Evolutionary conservation across 2,888 invertebrate genomes (phyloP), one percentile per base, ranked within the genome.

Genomic region (Epinotia demarniana): DNA sequence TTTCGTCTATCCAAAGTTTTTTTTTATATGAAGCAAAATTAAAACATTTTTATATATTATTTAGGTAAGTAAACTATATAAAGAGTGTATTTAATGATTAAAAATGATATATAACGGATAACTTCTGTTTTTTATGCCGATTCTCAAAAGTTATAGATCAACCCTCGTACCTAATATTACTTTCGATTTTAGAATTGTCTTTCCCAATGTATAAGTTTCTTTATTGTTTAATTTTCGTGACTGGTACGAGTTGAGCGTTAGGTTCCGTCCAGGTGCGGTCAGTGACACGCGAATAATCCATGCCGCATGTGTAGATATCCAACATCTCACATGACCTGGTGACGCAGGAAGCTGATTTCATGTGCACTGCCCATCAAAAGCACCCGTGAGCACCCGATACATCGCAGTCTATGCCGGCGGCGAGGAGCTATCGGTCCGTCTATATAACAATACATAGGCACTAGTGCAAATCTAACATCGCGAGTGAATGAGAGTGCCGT

Each of bases 351-450:
- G 62, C 23, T 66, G 62, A 68, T 75, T 64, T 71, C 53, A 67
- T 71, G 66, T 64, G 75, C 66, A 71, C 66, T 58, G 55, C 61
- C 19, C 57, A 62, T 75, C 71, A 75, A 72, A 75, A 75, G 61
- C 46, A 67, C 57, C 71, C 71, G 60, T 46, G 43, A 66, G 64
- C 4, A 61, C 18, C 39, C n/a, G 19, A n/a, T 16, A 43, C 75
- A 76, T 67, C 83, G 84, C 87, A 87, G 87, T 89, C 81, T 78
- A 77, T 78, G 80, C 79, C 80, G 79, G 78, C 82, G 81, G 79
- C 75, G 82, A 79, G 78, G 76, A 80, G 81, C 72, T 82, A 79
- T 72, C 85, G 83, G 85, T 84, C 83, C 68, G 53, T 58, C 69
- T 72, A 61, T 66, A 23, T 53, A 13, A 16, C 9, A 11, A 58